Evolutionary conservation across 2,888 invertebrate genomes (phyloP), one percentile per base, ranked within the genome.

Genomic region (Thecophora atra): DNA sequence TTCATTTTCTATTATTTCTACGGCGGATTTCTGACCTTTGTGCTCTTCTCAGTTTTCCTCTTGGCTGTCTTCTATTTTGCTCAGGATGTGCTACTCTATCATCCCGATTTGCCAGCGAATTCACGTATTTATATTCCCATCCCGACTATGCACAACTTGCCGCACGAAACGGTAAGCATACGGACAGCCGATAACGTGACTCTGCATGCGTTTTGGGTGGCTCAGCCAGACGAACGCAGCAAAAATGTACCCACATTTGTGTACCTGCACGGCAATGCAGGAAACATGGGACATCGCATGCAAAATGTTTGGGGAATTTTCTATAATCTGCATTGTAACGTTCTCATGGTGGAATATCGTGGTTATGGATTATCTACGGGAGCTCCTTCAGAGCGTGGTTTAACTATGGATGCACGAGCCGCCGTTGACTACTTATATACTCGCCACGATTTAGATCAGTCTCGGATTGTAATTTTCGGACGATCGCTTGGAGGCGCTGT

Each of bases 211-310:
- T 95, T 93, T 83, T 91, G 95, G 80, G 92, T 96, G 75, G 90
- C 91, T 79, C 95, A 95, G 84, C 88, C 90, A 1, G 89, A 89
- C 73, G 90, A 90, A 62, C 90, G 91, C 75, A 90, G 90, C 78
- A 90, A 90, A 77, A 89, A 90, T 80, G 91, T 90, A 69, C 95
- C 96, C 0, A 97, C 97, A 13, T 88, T 98, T 82, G 87, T 98
- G 67, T 97, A 94, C 87, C 92, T 98, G 77, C 98, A 98, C 88
- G 98, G 98, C 7, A 98, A 98, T 90, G 98, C 98, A 69, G 98
- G 98, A 17, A 98, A 98, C 84, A 95, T 98, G 90, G 98, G 98
- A 0, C 97, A 98, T 84, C 91, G 95, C 77, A 88, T 98, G 79
- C 91, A 93, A 80, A 97, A 97, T 88, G 93, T 93, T n/a, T 91